A percentile compares a stretch with the other conserved stretches of the same genome.
Conservation (phyloP, 2,797 vertebrate species). For the Anabacerthia variegaticeps region DNA sequence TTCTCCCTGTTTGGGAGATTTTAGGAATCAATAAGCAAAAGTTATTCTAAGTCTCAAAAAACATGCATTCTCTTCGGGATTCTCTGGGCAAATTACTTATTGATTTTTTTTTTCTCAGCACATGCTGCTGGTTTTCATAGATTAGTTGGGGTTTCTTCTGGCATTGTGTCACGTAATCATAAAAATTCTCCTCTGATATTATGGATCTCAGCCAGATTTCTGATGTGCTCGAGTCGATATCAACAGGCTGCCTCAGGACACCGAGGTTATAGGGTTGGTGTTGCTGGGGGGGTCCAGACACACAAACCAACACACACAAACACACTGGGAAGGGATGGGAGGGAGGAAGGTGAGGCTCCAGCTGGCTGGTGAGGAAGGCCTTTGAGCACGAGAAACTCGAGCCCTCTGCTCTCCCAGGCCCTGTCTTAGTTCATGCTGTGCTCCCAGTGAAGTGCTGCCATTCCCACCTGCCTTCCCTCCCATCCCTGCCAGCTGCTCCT, state of each 20-base stretch:
- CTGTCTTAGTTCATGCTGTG: accelerated
- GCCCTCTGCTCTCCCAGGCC: not conserved
- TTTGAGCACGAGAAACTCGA: not conserved
- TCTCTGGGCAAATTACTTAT: constrained; percentile 55
- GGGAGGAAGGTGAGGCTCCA: not conserved
- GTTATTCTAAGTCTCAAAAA: constrained; percentile 47
- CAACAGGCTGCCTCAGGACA: not conserved
- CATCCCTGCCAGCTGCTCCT: not conserved
- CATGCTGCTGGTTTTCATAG: constrained; percentile 26
- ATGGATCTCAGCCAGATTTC: constrained; percentile 18
- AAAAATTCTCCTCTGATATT: constrained; percentile 33
- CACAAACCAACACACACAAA: not conserved
- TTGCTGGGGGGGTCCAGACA: not conserved
- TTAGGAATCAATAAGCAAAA: constrained; percentile 50
- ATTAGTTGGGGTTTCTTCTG: not conserved
- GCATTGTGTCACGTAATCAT: constrained; percentile 6
- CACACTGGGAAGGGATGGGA: not conserved
- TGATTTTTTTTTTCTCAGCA: constrained; percentile 26
- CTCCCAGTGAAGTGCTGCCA: not conserved
- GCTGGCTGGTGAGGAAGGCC: accelerated
- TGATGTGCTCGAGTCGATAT: constrained; percentile 2
- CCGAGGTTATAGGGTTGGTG: not conserved
- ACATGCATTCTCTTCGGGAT: constrained; percentile 43
- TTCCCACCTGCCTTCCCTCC: not conserved
- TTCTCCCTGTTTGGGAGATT: not conserved